Evolutionary conservation across 2,113 vertebrate species (phyloP), one percentile per base, ranked within the genome.

Genomic region (Nothobranchius kuhntae): DNA sequence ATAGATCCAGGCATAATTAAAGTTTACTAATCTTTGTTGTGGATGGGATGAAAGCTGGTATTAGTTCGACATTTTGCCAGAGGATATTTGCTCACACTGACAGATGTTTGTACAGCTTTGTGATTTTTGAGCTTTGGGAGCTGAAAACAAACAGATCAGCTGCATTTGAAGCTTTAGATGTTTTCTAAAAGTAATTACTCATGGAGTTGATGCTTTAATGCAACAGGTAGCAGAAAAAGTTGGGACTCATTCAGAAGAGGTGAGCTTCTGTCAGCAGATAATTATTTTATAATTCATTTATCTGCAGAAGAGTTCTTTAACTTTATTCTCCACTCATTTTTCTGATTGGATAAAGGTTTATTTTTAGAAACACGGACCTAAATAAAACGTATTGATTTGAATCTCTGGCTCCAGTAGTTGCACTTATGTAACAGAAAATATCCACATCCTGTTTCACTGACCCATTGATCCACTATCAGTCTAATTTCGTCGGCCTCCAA

Each of bases 311-410:
- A 21, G 21, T 21, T 21, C 21, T 21, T 21, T 21, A 21, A 21
- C 21, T 21, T 21, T 1, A 21, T 21, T 21, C 1, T 21, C 21
- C 4, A 30, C 30, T 3, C 30, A 30, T 30, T 30, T 30, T 30
- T 30, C 30, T 30, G 30, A 30, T 30, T 30, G 30, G 30, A 30
- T 30, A 30, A 30, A 30, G 30, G 30, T 30, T 30, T 30, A 4
- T 8, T 51, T 53, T 12, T 60, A 48, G 42, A 60, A 52, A 53
- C 30, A 50, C 56, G 13, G 54, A 24, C 0, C 0, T 21, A 36
- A 46, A 53, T 60, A 2, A 61, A 24, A 51, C 12, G 14, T 53
- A 46, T 68, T 42, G 55, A 58, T 59, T 58, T 42, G 60, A 30
- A 3, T 30, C 30, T 30, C 30, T 30, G 30, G 30, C 30, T 30